A percentile compares a stretch with the other conserved stretches of the same genome.
These are phyloP conservation scores for Epizoanthus ramosus DNA, from an alignment of 92 coral and sea anemone genomes.

Conservation along the genomic window DNA sequence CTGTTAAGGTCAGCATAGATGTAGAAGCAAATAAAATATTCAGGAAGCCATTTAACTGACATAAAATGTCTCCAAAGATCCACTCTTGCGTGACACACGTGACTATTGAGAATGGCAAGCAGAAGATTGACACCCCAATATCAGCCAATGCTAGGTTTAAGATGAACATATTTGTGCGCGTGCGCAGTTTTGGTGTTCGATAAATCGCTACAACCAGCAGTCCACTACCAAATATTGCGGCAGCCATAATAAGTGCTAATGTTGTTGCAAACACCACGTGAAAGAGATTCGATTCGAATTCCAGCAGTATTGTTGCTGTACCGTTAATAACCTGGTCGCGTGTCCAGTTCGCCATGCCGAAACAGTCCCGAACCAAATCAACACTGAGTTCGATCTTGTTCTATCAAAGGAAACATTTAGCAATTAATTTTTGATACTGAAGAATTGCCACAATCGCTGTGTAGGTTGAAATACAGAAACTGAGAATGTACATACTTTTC, in stretches of 20 bases:
- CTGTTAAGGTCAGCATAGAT: conserved; percentile 72
- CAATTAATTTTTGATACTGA: too few relatives aligned
- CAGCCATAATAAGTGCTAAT: conserved; percentile 56
- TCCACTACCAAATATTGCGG: conserved; percentile 68
- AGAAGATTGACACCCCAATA: conserved; percentile 62
- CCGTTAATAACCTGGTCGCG: too few relatives aligned
- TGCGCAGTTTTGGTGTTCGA: conserved; percentile 66
- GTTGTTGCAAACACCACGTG: conserved; percentile 46
- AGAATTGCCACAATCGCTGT: too few relatives aligned
- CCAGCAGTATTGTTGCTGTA: too few relatives aligned
- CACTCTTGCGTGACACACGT: conserved; percentile 63
- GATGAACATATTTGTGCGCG: conserved; percentile 83
- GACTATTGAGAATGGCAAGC: conserved; percentile 81
- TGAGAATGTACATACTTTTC: too few relatives aligned
- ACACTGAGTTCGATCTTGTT: too few relatives aligned
- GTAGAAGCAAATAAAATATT: conserved; percentile 66
- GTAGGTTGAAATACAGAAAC: too few relatives aligned
- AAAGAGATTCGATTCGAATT: conserved; percentile 43
- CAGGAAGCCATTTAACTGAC: conserved; percentile 75
- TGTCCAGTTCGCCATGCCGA: too few relatives aligned
- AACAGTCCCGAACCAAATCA: too few relatives aligned
- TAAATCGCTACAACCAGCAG: conserved; percentile 54
- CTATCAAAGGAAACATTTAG: too few relatives aligned
- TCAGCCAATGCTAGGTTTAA: conserved; percentile 78
- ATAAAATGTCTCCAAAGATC: conserved; percentile 71